Evolutionary conservation across 2,888 invertebrate species (phyloP).

Genomic region (Perizoma flavofasciatum): DNA sequence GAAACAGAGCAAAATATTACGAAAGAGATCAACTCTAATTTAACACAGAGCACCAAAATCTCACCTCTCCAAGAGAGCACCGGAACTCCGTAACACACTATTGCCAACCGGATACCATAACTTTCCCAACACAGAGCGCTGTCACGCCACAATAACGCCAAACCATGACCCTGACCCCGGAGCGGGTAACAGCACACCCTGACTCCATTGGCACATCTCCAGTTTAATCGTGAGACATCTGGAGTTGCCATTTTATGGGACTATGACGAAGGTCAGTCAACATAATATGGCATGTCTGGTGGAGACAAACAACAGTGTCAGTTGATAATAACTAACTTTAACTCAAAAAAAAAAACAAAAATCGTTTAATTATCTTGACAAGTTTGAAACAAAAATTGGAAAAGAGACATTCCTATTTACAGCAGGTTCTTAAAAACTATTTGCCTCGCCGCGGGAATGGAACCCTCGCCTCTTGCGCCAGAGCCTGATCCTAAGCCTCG

Average conservation of each 20-base stretch:
- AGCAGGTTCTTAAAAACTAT: too few relatives aligned
- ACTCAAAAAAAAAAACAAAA: too few relatives aligned
- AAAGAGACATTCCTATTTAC: too few relatives aligned
- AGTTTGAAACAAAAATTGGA: too few relatives aligned
- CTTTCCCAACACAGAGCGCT: background rate
- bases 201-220: conserved; percentile 37
- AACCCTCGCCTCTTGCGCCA: too few relatives aligned
- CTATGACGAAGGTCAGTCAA: conserved; percentile 12
- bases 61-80: background rate
- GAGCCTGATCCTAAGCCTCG: too few relatives aligned
- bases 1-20: background rate
- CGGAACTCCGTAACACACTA: background rate
- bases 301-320: conserved; percentile 1
- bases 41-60: background rate
- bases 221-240: conserved; percentile 27
- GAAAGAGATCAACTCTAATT: background rate
- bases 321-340: conserved; percentile 5
- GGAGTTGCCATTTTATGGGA: conserved; percentile 17
- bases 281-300: conserved; percentile 5
- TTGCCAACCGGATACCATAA: conserved; percentile 4
- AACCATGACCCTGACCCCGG: conserved; percentile 21
- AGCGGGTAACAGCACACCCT: conserved; percentile 7
- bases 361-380: too few relatives aligned
- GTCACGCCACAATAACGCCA: conserved; percentile 14
- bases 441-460: too few relatives aligned